Base-by-base conservation (phyloP, 2,797 vertebrate genomes). In the Pelodytes ibericus region DNA sequence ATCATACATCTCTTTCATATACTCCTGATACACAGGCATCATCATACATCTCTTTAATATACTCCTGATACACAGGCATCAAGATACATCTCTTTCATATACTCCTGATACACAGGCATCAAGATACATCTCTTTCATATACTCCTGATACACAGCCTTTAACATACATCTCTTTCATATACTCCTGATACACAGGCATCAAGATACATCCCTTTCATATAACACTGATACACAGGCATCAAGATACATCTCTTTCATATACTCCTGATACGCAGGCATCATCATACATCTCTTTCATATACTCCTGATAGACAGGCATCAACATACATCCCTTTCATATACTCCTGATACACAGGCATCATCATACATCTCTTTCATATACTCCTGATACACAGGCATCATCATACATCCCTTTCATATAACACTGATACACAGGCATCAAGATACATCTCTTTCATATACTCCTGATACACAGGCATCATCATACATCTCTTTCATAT, bases 201-300 rank as follows among this genome's bases (percentile, higher is more conserved):
- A n/a, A n/a, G n/a, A n/a, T n/a, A n/a, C n/a, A n/a, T n/a, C n/a
- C n/a, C n/a, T n/a, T n/a, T n/a, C n/a, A n/a, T n/a, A n/a, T n/a
- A n/a, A n/a, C n/a, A n/a, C 49, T 59, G 44, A 44, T 44, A 27
- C 53, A 59, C 9, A 47, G 69, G 47, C n/a, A 61, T 61, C 57
- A 59, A 18, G 18, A 56, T n/a, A 56, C 47, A 2, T 25, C 22
- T 27, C 31, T 27, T 22, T n/a, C 31, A 27, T n/a, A n/a, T n/a
- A n/a, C 27, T 58, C 60, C 39, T 44, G 9, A 65, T 47, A 57
- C 20, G 56, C 20, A 36, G n/a, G n/a, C n/a, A n/a, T n/a, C n/a
- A n/a, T n/a, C n/a, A n/a, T n/a, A n/a, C n/a, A n/a, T n/a, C n/a
- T n/a, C n/a, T n/a, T n/a, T n/a, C n/a, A n/a, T n/a, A n/a, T n/a